Conservation (phyloP, 2,797 vertebrate species). For the Podarcis siculus region DNA sequence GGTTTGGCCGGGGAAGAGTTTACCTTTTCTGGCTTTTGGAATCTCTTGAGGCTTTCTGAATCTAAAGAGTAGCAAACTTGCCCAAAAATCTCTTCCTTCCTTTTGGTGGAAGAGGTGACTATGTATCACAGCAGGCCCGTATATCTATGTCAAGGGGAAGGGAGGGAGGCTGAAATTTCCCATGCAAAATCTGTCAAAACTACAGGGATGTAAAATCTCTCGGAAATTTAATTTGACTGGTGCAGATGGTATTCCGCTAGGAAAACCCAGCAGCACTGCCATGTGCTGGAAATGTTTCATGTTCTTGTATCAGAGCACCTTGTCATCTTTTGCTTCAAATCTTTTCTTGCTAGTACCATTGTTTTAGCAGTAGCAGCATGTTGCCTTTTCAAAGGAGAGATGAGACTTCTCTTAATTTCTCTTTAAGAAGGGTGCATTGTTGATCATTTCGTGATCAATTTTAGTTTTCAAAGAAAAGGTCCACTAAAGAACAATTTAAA, state of each 20-base stretch:
- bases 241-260: constrained; percentile 31
- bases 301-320: background rate
- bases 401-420: constrained; percentile 25
- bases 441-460: constrained; percentile 14
- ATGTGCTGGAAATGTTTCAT: constrained; percentile 32
- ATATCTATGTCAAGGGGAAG: background rate
- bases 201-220: constrained; percentile 13
- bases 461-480: constrained; percentile 18
- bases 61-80: background rate
- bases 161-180: constrained; percentile 25
- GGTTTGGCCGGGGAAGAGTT: background rate
- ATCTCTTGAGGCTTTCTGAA: background rate
- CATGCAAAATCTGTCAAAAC: constrained; percentile 42
- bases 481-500: background rate
- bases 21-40: background rate
- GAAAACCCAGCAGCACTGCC: constrained; percentile 25
- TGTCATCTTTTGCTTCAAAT: background rate
- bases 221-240: constrained; percentile 46
- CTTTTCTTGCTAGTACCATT: constrained; percentile 39
- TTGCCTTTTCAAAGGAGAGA: constrained; percentile 3
- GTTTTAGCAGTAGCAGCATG: background rate
- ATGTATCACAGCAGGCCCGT: constrained; percentile 49
- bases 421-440: background rate
- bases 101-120: constrained; percentile 32
- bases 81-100: background rate